Percentiles rank a stretch among this genome's conserved stretches.
These are phyloP conservation scores for Gortyna flavago DNA, from an alignment of 2,888 invertebrate genomes.

Conservation along the genomic window DNA sequence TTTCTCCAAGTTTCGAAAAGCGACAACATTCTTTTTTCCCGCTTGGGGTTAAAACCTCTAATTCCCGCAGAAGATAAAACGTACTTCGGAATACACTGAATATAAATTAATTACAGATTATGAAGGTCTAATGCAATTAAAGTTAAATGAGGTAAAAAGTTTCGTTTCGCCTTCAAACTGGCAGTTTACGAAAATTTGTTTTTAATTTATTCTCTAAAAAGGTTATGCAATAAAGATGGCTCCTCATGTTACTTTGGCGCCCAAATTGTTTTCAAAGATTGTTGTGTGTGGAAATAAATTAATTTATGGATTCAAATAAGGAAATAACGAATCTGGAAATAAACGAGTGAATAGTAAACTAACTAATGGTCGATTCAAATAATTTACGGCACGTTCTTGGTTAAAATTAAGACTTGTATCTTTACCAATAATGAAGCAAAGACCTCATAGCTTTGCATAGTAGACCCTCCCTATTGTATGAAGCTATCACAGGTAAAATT, in stretches of 20 bases:
- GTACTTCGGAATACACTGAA: constrained; percentile 63
- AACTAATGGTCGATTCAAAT: too few relatives aligned
- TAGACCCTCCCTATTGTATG: too few relatives aligned
- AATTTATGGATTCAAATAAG: neutral
- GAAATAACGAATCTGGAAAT: neutral
- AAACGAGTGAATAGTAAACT: too few relatives aligned
- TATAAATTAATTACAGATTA: constrained; percentile 69
- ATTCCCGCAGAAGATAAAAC: constrained; percentile 62
- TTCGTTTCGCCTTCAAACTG: constrained; percentile 54
- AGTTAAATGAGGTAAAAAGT: constrained; percentile 61
- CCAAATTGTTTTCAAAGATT: constrained; percentile 1
- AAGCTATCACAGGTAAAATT: too few relatives aligned
- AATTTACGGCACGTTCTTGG: neutral
- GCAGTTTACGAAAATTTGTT: constrained; percentile 56
- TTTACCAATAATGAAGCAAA: neutral
- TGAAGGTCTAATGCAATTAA: constrained; percentile 63
- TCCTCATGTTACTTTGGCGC: constrained; percentile 11
- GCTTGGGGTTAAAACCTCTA: constrained; percentile 63
- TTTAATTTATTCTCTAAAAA: constrained; percentile 45
- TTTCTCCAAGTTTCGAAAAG: constrained; percentile 67
- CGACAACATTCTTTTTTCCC: constrained; percentile 65
- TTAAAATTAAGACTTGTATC: neutral
- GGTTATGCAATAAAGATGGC: constrained; percentile 37
- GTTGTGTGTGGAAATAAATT: neutral
- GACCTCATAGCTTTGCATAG: too few relatives aligned